A percentile compares a stretch with the other conserved stretches of the same genome.
Conservation (phyloP, 2,888 invertebrate species). For the Sminthurinus aureus region DNA sequence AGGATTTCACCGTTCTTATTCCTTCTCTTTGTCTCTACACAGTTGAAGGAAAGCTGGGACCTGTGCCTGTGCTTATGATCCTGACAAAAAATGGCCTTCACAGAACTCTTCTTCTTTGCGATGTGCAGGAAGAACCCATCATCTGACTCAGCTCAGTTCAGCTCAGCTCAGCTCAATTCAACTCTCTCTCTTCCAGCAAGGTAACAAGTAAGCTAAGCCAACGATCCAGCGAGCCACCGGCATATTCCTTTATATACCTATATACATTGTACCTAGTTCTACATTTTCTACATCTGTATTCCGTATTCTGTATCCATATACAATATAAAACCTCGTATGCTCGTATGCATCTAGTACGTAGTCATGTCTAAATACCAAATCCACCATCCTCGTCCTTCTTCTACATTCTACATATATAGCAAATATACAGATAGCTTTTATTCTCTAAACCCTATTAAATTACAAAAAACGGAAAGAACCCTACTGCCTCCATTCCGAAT, state of each 20-base stretch:
- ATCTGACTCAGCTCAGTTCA: constrained; percentile 4
- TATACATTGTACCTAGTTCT: too few relatives aligned
- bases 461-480: neutral
- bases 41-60: constrained; percentile 40
- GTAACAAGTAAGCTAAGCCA: neutral
- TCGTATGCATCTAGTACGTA: neutral
- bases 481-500: neutral
- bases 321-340: neutral
- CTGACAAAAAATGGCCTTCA: constrained; percentile 47
- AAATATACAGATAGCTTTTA: neutral
- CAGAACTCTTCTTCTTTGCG: constrained; percentile 21
- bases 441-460: neutral
- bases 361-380: constrained; percentile 2
- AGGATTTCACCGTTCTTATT: constrained; percentile 21
- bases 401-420: neutral
- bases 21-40: neutral
- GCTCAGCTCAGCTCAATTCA: too few relatives aligned
- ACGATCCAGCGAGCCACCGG: too few relatives aligned
- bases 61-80: constrained; percentile 35
- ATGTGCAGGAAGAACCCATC: constrained; percentile 21
- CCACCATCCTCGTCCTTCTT: neutral
- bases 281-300: too few relatives aligned
- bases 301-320: neutral
- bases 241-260: too few relatives aligned
- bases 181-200: neutral